Base-by-base conservation (phyloP, 2,113 vertebrate species). In the Orcinus orca region DNA sequence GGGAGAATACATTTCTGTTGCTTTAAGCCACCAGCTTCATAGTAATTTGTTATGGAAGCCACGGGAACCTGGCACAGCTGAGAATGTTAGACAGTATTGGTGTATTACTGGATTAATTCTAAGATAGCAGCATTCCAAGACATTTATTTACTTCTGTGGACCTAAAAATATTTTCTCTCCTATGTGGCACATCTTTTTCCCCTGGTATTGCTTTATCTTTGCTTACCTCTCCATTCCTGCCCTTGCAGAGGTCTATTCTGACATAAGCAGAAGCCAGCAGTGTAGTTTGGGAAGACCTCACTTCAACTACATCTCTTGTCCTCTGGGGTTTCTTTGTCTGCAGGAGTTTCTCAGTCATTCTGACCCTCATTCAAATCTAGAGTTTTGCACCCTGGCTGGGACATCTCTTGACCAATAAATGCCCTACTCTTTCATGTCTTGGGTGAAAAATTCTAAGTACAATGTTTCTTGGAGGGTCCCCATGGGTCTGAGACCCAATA, bases 51-150 rank as follows among this genome's bases (percentile, higher is more conserved):
- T 50, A 60, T 8, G 67, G 11, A 12, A 65, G 53, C 83, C 63
- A 38, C 14, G 86, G n/a, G 31, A 83, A 29, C 10, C 23, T 2
- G 14, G 26, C 10, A 20, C 6, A 62, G 3, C 44, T 63, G 68
- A 98, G 71, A 94, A 41, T 80, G 4, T 94, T 79, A n/a, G 4
- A 44, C 4, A 96, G 4, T 77, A 88, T 88, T 84, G n/a, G 91
- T 60, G 5, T 94, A 15, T 44, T 50, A 84, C 23, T 80, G 53
- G 74, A 60, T 63, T 36, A 67, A 65, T 82, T 96, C 73, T 65
- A 96, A 96, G 26, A 63, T 50, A 96, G 38, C 3, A 84, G 8
- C 15, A 14, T 88, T 96, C 62, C 95, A 79, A 97, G 55, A 86
- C 62, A 25, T 33, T 76, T n/a, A 60, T 18, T 38, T 94, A 20